These are phyloP conservation scores for Ophraella communa DNA, from an alignment of 2,888 invertebrate genomes.

Conservation along the genomic window DNA sequence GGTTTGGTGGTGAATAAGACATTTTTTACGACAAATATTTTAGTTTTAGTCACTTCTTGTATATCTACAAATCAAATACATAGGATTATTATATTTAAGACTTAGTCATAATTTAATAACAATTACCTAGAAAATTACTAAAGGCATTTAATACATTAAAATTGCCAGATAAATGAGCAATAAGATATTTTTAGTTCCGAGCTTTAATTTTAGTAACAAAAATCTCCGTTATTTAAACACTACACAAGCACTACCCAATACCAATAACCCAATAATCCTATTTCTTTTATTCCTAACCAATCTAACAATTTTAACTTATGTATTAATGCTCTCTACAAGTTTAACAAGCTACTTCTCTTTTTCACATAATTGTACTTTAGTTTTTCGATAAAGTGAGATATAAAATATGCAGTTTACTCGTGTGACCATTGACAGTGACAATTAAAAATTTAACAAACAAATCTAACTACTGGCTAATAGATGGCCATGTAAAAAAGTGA, in stretches of 20 bases:
- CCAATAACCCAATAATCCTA: too few relatives aligned
- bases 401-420: too few relatives aligned
- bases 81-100: neutral
- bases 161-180: slow-evolving; percentile 19
- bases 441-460: too few relatives aligned
- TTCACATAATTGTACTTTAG: too few relatives aligned
- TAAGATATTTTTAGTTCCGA: slow-evolving; percentile 20
- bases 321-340: too few relatives aligned
- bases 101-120: slow-evolving; percentile 21
- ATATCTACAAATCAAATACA: neutral
- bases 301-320: too few relatives aligned
- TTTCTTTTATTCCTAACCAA: too few relatives aligned
- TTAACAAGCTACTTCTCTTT: neutral
- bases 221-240: slow-evolving; percentile 4
- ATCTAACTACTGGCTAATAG: neutral
- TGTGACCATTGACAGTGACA: neutral
- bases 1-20: slow-evolving; percentile 49
- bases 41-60: neutral
- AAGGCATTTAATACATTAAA: slow-evolving; percentile 9
- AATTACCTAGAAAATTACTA: slow-evolving; percentile 2
- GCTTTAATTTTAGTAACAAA: slow-evolving; percentile 7
- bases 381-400: too few relatives aligned
- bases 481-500: neutral
- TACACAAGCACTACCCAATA: neutral
- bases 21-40: slow-evolving; percentile 13